Evolutionary conservation across 2,888 invertebrate species (phyloP).

Genomic region (Tetheella fluctuosa): DNA sequence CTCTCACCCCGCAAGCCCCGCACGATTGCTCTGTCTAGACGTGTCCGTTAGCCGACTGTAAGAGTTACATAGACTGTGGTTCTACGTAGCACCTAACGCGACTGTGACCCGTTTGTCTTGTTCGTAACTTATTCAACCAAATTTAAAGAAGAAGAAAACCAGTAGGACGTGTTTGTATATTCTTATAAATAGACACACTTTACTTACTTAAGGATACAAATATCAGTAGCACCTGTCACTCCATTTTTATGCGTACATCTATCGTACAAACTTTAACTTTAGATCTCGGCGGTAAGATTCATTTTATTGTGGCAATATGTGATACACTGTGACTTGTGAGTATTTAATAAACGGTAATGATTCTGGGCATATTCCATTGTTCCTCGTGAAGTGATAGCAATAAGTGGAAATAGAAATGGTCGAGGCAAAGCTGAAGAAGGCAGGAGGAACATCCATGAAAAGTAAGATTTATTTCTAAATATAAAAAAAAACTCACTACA

Average conservation of each 20-base stretch:
- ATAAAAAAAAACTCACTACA: no score
- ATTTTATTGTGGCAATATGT: neutral
- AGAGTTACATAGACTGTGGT: no score
- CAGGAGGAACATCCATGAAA: neutral
- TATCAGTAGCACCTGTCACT: constrained; percentile 5
- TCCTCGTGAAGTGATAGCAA: neutral
- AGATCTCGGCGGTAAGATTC: neutral
- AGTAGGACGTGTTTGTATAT: neutral
- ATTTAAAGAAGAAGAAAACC: neutral
- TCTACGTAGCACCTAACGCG: no score
- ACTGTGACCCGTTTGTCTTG: no score
- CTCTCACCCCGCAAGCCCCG: no score
- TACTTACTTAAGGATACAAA: constrained; percentile 3
- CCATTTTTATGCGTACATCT: neutral
- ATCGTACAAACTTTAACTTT: neutral
- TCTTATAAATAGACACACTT: neutral
- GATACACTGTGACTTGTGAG: no score
- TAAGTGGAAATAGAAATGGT: constrained; percentile 5
- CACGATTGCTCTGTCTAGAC: no score
- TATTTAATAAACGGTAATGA: constrained; percentile 6
- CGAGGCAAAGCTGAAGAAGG: neutral
- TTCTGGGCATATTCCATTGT: neutral
- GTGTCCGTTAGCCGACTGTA: no score
- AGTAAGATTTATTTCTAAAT: neutral
- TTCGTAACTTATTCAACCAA: neutral